phyloP scores from a whole-genome alignment of 2,113 vertebrate species.

The Mixornis gularis region DNA sequence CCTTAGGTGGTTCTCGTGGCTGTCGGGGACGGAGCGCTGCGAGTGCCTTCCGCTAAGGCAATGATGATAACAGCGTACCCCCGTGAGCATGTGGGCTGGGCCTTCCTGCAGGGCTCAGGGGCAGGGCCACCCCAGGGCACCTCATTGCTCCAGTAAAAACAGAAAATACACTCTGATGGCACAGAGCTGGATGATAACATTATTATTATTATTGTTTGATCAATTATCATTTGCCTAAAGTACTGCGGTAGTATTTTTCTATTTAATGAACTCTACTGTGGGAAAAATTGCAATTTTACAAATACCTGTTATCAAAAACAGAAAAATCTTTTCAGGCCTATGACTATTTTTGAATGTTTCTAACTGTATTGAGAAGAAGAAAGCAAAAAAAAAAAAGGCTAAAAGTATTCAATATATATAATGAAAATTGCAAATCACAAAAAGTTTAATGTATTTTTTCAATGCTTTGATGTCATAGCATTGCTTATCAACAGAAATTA shows the following conservation, averaged over 20 bases:
- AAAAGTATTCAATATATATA: not conserved
- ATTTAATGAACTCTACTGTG: not conserved
- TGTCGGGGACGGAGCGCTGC: conserved; percentile 67
- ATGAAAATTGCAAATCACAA: not conserved
- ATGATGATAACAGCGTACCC: conserved; percentile 4
- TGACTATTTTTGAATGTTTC: not conserved
- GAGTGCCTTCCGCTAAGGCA: conserved; percentile 81
- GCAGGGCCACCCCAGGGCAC: not conserved
- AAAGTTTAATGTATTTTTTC: not conserved
- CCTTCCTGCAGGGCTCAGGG: conserved; percentile 55
- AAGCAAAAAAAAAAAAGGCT: not conserved
- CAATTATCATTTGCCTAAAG: not conserved
- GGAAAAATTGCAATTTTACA: not conserved
- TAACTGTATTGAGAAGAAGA: not conserved
- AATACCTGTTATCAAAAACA: not conserved
- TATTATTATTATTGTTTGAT: not conserved
- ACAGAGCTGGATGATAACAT: not conserved
- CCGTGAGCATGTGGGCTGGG: conserved; percentile 16
- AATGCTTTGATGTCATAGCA: not conserved
- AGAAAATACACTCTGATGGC: not conserved
- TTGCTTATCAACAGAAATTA: not conserved
- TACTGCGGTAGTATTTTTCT: not conserved
- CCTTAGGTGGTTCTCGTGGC: conserved; percentile 75
- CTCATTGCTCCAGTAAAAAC: not conserved
- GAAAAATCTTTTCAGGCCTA: not conserved